Percentiles rank a stretch among this genome's conserved stretches.
These are phyloP conservation scores for rat (Rattus norvegicus) DNA, from an alignment of 2,113 vertebrate genomes.

Conservation along the genomic window DNA sequence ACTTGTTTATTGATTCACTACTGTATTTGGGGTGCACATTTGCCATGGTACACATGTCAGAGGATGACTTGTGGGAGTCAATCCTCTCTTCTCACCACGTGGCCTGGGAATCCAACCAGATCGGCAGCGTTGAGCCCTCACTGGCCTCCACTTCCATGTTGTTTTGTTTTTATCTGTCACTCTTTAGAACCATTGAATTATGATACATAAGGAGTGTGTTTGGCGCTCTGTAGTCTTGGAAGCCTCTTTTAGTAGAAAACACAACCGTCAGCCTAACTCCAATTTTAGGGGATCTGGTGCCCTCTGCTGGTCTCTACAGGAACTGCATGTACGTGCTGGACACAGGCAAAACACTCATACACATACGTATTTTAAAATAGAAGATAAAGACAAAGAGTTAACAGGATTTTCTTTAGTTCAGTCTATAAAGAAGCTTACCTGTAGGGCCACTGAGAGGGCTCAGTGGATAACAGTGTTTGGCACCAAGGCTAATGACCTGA, in stretches of 20 bases:
- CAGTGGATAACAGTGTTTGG: not conserved
- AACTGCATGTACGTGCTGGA: too few species aligned
- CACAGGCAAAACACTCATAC: too few species aligned
- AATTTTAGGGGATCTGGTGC: too few species aligned
- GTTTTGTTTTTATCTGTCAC: not conserved
- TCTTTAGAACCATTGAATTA: not conserved
- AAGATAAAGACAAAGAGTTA: too few species aligned
- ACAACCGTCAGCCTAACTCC: too few species aligned
- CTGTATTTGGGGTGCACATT: not conserved
- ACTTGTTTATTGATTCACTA: not conserved
- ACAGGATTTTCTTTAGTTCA: not conserved
- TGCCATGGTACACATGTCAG: not conserved
- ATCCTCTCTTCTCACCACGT: not conserved
- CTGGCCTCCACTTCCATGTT: not conserved
- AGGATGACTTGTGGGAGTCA: not conserved
- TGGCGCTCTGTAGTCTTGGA: not conserved
- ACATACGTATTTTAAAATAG: too few species aligned
- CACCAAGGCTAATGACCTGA: not conserved
- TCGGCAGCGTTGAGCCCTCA: not conserved
- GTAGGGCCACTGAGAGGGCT: not conserved
- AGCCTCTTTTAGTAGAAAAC: not conserved
- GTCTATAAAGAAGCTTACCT: not conserved
- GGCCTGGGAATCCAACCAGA: not conserved
- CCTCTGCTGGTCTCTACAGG: too few species aligned
- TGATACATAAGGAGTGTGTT: rapidly evolving